Evolutionary conservation across 2,888 invertebrate species (phyloP).

Genomic region (Acleris sparsana): DNA sequence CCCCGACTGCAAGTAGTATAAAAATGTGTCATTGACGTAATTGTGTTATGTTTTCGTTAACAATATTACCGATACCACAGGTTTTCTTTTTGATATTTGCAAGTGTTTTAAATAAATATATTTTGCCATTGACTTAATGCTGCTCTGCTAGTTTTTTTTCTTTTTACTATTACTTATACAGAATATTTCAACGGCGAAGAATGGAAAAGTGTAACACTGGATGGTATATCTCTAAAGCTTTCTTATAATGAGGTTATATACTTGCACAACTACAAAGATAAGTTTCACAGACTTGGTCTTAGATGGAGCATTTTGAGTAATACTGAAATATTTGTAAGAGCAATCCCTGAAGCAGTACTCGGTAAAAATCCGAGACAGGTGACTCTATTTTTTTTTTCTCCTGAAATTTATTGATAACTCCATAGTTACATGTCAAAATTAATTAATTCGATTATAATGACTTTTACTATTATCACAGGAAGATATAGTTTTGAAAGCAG

Average conservation of each 20-base stretch:
- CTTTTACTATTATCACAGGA: conserved; percentile 47
- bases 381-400: conserved; percentile 6
- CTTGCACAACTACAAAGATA: conserved; percentile 77
- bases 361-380: conserved; percentile 83
- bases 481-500: conserved; percentile 67
- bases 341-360: conserved; percentile 86
- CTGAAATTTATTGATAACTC: too few relatives aligned
- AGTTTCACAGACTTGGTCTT: conserved; percentile 85
- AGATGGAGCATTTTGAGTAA: conserved; percentile 68
- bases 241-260: conserved; percentile 77
- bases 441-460: too few relatives aligned
- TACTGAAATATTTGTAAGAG: conserved; percentile 69
- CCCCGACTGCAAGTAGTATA: too few relatives aligned
- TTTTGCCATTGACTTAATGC: not conserved
- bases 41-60: too few relatives aligned
- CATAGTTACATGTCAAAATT: too few relatives aligned
- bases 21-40: too few relatives aligned
- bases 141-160: too few relatives aligned
- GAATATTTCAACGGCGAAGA: conserved; percentile 71
- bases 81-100: too few relatives aligned
- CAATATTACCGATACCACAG: too few relatives aligned
- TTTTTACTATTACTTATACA: too few relatives aligned
- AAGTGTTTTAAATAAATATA: too few relatives aligned
- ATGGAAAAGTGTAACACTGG: conserved; percentile 62
- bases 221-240: conserved; percentile 58